Conservation (phyloP, 1,140 invertebrate species). For the Bradynema listronoti region DNA sequence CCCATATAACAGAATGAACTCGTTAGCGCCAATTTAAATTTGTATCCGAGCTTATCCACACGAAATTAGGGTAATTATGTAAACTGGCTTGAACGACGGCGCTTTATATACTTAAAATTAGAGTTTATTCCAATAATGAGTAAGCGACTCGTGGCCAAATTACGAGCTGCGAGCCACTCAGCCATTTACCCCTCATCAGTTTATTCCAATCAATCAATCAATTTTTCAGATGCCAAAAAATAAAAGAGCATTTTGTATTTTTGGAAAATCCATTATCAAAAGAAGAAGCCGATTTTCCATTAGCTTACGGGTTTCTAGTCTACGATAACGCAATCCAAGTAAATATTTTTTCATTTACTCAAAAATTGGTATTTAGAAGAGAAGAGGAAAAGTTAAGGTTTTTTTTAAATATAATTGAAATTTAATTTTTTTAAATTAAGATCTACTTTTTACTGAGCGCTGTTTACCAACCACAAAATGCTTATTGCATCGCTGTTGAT, state of each 20-base stretch:
- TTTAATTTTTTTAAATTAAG: slow-evolving; percentile 24
- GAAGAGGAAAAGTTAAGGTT: not conserved
- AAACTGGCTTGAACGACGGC: not conserved
- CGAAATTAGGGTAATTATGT: not conserved
- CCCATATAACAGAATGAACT: not conserved
- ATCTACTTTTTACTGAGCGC: slow-evolving; percentile 32
- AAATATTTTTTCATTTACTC: slow-evolving; percentile 1
- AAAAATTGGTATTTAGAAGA: not conserved
- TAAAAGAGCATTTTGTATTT: slow-evolving; percentile 2
- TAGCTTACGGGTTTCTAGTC: slow-evolving; percentile 34
- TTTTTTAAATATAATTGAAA: not conserved
- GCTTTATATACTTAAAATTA: not conserved
- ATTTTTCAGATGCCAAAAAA: slow-evolving; percentile 3
- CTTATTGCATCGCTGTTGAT: slow-evolving; percentile 48
- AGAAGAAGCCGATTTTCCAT: slow-evolving; percentile 28
- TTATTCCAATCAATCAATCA: no score
- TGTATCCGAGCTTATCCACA: not conserved
- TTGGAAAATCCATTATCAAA: slow-evolving; percentile 16
- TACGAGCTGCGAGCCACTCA: no score
- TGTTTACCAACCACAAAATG: slow-evolving; percentile 51
- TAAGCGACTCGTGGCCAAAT: no score
- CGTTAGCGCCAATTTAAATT: not conserved
- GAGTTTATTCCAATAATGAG: no score
- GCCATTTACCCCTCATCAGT: no score
- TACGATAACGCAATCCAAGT: slow-evolving; percentile 34